phyloP scores from a whole-genome alignment of 2,113 vertebrate species.

The Anguilla rostrata region DNA sequence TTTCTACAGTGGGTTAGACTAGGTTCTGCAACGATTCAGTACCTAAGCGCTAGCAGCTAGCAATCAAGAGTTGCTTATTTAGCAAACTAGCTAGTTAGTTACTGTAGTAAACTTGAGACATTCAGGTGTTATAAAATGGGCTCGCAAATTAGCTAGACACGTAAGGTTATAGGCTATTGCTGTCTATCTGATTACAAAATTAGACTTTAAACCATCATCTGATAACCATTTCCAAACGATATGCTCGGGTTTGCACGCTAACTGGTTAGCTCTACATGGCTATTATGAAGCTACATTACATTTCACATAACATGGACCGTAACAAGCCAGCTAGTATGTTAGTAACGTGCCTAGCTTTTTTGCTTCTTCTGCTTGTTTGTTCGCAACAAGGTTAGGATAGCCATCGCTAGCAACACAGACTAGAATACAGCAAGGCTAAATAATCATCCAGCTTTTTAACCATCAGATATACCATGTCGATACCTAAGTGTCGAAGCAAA shows the following conservation, averaged over 20 bases:
- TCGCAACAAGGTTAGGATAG: background rate
- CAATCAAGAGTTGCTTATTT: background rate
- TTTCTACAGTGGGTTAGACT: background rate
- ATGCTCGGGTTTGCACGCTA: background rate
- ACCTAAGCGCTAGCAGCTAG: background rate
- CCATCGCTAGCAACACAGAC: conserved; percentile 7
- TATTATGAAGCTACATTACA: background rate
- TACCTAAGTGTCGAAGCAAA: background rate
- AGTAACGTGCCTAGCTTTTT: background rate
- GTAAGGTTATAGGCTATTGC: no score
- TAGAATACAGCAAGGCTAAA: background rate
- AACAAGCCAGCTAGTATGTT: conserved; percentile 6
- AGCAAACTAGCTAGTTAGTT: background rate
- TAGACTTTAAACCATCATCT: background rate
- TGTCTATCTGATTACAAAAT: background rate
- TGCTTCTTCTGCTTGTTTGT: background rate
- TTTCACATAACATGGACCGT: background rate
- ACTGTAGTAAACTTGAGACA: background rate
- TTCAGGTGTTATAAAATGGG: background rate
- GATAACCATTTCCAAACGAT: background rate
- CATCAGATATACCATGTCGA: background rate
- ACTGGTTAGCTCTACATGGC: background rate
- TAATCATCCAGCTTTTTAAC: background rate
- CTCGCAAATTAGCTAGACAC: background rate
- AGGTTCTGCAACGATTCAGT: background rate